Conservation (phyloP, 2,797 vertebrate genomes). For the Smutsia temminckii region DNA sequence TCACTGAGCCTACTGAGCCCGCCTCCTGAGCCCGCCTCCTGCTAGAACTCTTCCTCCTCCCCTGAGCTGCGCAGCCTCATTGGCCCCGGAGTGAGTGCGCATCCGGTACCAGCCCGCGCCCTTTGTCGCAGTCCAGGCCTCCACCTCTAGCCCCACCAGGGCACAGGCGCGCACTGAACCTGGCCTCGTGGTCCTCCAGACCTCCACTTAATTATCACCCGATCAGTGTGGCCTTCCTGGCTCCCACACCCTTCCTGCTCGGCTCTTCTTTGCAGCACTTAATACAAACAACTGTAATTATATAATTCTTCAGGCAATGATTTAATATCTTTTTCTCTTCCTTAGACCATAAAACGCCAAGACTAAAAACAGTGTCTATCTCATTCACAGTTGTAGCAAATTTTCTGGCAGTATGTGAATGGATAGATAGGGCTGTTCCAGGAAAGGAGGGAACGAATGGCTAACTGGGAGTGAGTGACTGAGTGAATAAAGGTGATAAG, state of each 20-base stretch:
- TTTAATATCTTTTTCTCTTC: neutral
- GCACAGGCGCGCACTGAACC: neutral
- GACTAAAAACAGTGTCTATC: neutral
- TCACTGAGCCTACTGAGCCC: accelerated
- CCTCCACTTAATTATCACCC: neutral
- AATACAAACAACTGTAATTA: neutral
- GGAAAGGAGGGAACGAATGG: neutral
- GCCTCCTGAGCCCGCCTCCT: neutral
- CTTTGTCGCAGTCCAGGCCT: neutral
- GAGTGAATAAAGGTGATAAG: neutral
- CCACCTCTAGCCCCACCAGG: neutral
- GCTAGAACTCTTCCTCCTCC: neutral
- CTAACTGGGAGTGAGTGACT: neutral
- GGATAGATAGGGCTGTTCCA: neutral
- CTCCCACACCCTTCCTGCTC: neutral
- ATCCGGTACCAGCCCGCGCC: neutral
- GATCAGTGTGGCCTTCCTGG: neutral
- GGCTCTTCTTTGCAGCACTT: neutral
- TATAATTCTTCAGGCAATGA: neutral
- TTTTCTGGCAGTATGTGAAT: neutral
- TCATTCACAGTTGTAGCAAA: neutral
- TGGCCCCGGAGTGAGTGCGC: too few relatives aligned
- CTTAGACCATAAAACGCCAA: neutral
- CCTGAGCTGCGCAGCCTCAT: too few relatives aligned
- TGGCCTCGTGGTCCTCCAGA: neutral